These are phyloP conservation scores for Cryptomyrus ogoouensis DNA, from an alignment of 2,113 vertebrate species.

Conservation along the genomic window DNA sequence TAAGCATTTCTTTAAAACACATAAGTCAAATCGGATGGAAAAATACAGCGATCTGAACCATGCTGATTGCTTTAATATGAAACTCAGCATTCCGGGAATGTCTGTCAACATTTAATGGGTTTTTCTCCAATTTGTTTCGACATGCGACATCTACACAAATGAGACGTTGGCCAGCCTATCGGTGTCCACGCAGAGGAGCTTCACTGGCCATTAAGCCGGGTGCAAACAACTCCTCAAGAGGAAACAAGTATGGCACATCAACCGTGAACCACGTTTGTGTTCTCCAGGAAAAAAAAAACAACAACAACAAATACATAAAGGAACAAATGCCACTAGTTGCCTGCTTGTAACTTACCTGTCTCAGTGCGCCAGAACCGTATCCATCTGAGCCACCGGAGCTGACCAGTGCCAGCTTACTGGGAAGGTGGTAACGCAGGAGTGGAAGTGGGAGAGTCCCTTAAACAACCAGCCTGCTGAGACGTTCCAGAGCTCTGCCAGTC, in stretches of 20 bases:
- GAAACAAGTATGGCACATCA: not conserved
- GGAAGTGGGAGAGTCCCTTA: constrained; percentile 42
- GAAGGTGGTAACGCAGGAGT: constrained; percentile 38
- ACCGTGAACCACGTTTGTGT: not conserved
- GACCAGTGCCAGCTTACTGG: constrained; percentile 57
- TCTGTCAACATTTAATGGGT: not conserved
- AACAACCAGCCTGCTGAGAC: constrained; percentile 42
- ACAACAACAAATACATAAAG: constrained; percentile 1
- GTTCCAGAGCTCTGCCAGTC: constrained; percentile 50
- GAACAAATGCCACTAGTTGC: not conserved
- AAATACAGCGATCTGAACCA: not conserved
- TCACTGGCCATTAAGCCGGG: not conserved
- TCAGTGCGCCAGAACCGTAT: constrained; percentile 23
- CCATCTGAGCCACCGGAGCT: constrained; percentile 21
- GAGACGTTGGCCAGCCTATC: not conserved
- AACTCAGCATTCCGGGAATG: not conserved
- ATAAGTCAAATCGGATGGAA: not conserved
- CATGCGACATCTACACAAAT: not conserved
- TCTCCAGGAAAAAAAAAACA: not conserved
- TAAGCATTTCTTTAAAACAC: not conserved
- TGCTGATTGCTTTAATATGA: not conserved
- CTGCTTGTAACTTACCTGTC: constrained; percentile 34
- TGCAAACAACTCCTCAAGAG: constrained; percentile 16
- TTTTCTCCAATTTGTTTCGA: not conserved
- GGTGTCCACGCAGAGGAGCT: not conserved